Evolutionary conservation across 2,113 vertebrate species (phyloP).

Genomic region (Cololabis saira): DNA sequence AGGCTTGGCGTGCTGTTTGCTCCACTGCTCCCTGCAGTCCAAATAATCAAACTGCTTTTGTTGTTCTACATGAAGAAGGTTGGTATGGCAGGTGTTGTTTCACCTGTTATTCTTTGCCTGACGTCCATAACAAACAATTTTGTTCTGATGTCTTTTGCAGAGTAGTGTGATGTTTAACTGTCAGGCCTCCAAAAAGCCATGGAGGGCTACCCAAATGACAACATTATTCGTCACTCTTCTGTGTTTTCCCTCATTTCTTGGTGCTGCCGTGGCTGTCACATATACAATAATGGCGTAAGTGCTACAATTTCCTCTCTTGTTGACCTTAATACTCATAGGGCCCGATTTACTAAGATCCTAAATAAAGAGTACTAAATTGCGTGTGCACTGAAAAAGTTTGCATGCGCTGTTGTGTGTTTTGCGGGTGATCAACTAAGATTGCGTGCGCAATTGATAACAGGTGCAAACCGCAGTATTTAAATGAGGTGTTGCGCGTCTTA

Average conservation of each 20-base stretch:
- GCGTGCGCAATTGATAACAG: no score
- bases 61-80: constrained; percentile 91
- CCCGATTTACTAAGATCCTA: no score
- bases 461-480: no score
- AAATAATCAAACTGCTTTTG: constrained; percentile 85
- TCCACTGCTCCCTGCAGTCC: constrained; percentile 84
- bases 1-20: constrained; percentile 88
- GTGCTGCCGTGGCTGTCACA: constrained; percentile 76
- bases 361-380: no score
- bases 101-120: no score
- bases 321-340: not conserved
- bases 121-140: no score
- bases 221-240: constrained; percentile 85
- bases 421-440: no score
- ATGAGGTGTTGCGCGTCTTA: no score
- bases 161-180: constrained; percentile 87
- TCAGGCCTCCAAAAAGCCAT: constrained; percentile 85
- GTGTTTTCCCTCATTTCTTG: constrained; percentile 89
- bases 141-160: constrained; percentile 60
- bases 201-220: constrained; percentile 87
- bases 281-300: constrained; percentile 89
- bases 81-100: not conserved
- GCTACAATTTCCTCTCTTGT: not conserved
- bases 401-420: no score
- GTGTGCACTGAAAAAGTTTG: no score